Evolutionary conservation across 2,113 vertebrate genomes (phyloP), one percentile per base, ranked within the genome.

Genomic region (Psophia crepitans): DNA sequence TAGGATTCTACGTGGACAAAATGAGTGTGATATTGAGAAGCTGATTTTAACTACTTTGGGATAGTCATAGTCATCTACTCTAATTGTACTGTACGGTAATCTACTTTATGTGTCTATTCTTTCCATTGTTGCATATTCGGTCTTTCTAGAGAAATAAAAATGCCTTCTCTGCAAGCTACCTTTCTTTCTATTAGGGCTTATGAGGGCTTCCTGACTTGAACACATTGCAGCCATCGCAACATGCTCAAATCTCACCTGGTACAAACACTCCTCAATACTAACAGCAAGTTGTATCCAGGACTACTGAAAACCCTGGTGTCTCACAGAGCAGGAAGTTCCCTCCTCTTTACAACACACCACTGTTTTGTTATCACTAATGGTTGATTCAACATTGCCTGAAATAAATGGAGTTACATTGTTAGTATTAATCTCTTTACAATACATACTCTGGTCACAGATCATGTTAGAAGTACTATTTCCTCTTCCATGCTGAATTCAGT

Each of bases 21-120:
- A 98, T 96, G 98, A 98, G 32, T 98, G 98, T 97, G 98, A 98
- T 95, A 98, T 98, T 96, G 98, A 98, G 96, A 98, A 98, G 61
- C 51, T 98, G 79, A 98, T 98, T 93, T 96, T 98, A n/a, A 94
- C 98, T 90, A 98, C 96, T 44, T 97, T 91, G 88, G 97, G 98
- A 75, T 73, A 98, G 37, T 56, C 86, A 77, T 87, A 89, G 17
- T 68, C 41, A 81, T 76, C 33, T 51, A n/a, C 28, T 43, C 12
- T 74, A 37, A 49, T 30, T 57, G 16, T 22, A 33, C 53, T 48
- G 26, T 63, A 66, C 3, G 8, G 1, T 39, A 28, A 46, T n/a
- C 26, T 87, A 76, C 64, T 84, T 77, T 69, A 32, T 14, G 9
- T 33, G 22, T 46, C 33, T 91, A 0, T 75, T 76, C 21, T 63